These are phyloP conservation scores for Nymphalis polychloros DNA, from an alignment of 2,888 invertebrate species.

Conservation along the genomic window DNA sequence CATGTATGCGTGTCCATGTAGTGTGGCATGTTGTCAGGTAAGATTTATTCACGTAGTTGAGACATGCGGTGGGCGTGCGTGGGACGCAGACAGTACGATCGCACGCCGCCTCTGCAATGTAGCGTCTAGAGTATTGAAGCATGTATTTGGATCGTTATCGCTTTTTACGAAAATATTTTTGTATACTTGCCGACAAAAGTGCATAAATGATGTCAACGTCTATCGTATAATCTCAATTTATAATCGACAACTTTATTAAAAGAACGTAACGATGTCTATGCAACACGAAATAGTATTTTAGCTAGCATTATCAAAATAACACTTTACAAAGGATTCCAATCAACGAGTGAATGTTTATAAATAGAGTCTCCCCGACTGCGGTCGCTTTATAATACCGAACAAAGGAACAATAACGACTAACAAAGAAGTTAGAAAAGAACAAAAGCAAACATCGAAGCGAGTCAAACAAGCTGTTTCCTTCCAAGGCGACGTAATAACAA, in stretches of 20 bases:
- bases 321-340: constrained; percentile 58
- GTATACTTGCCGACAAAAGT: constrained; percentile 48
- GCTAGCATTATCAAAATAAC: constrained; percentile 49
- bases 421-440: constrained; percentile 74
- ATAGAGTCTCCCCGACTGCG: constrained; percentile 56
- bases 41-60: constrained; percentile 67
- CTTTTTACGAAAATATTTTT: constrained; percentile 55
- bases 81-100: constrained; percentile 63
- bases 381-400: constrained; percentile 63
- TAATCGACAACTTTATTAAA: constrained; percentile 1
- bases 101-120: constrained; percentile 56
- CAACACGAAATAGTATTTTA: constrained; percentile 42
- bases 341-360: constrained; percentile 68
- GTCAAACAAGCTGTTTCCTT: constrained; percentile 68
- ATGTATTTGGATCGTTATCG: constrained; percentile 57
- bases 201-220: constrained; percentile 39
- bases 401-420: constrained; percentile 72
- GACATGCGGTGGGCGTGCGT: constrained; percentile 62
- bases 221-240: constrained; percentile 41
- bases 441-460: constrained; percentile 67
- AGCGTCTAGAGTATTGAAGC: constrained; percentile 58
- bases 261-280: not conserved
- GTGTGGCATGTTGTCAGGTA: constrained; percentile 57
- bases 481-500: constrained; percentile 65
- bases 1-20: constrained; percentile 32